These are phyloP conservation scores for Tetranychus piercei DNA, from an alignment of 2,888 invertebrate genomes.

Conservation along the genomic window DNA sequence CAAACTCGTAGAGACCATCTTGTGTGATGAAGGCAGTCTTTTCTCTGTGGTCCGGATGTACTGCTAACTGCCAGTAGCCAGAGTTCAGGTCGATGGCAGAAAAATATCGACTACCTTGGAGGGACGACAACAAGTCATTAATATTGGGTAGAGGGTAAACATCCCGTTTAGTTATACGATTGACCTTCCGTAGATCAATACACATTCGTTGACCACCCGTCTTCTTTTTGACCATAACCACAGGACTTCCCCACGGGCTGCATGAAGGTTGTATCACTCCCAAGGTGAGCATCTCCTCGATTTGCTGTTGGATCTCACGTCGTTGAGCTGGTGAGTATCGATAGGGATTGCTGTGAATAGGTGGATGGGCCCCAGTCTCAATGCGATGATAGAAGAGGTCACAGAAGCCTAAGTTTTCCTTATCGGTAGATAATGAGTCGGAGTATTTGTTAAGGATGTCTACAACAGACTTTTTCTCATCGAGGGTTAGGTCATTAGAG, in stretches of 20 bases:
- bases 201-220: conserved; percentile 8
- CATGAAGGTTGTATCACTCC: neutral
- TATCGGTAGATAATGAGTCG: neutral
- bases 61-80: conserved; percentile 12
- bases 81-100: neutral
- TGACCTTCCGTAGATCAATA: conserved; percentile 9
- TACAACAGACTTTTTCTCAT: too few species aligned
- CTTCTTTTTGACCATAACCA: conserved; percentile 14
- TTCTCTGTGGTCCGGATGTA: neutral
- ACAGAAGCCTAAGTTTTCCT: neutral
- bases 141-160: conserved; percentile 7
- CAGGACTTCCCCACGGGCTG: conserved; percentile 7
- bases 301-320: neutral
- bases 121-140: neutral
- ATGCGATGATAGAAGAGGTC: neutral
- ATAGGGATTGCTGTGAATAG: neutral
- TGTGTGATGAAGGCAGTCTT: conserved; percentile 12
- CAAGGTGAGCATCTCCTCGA: neutral
- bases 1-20: neutral
- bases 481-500: too few species aligned
- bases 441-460: too few species aligned
- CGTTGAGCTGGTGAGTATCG: neutral
- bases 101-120: conserved; percentile 1
- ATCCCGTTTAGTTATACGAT: conserved; percentile 2
- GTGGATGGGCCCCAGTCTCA: conserved; percentile 4